phyloP scores from a whole-genome alignment of 2,888 invertebrate genomes.

The Lasioglossum villosulum region DNA sequence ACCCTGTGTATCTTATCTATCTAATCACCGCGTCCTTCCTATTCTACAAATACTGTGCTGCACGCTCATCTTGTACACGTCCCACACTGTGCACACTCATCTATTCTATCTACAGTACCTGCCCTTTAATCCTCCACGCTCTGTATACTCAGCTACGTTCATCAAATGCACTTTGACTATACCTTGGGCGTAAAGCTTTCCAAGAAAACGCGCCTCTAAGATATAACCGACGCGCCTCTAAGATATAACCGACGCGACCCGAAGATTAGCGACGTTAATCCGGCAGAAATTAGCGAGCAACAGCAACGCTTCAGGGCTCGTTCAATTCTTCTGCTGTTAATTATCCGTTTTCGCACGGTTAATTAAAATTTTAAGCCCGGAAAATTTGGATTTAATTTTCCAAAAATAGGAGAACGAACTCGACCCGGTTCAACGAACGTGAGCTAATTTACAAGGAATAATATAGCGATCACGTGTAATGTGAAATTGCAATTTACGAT shows the following conservation, averaged over 20 bases:
- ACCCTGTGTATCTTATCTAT: background rate
- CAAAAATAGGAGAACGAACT: background rate
- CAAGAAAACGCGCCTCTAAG: background rate
- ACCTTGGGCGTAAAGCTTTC: background rate
- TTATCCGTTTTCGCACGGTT: background rate
- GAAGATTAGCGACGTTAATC: background rate
- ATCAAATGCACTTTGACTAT: background rate
- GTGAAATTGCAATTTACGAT: background rate
- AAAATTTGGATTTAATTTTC: background rate
- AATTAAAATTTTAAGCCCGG: background rate
- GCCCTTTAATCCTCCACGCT: background rate
- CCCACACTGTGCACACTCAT: background rate
- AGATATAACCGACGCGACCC: background rate
- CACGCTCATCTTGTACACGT: background rate
- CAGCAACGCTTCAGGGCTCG: background rate
- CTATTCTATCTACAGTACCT: background rate
- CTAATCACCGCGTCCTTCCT: background rate
- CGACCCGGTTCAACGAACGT: background rate
- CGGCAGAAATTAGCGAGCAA: background rate
- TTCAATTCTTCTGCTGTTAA: background rate
- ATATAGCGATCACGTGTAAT: background rate
- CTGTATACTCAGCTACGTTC: background rate
- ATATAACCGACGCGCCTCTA: background rate
- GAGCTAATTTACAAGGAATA: background rate
- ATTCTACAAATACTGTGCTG: background rate